A percentile compares a stretch with the other conserved stretches of the same genome.
These are phyloP conservation scores for Leptopilina clavipes DNA, from an alignment of 1,140 invertebrate genomes.

Conservation along the genomic window DNA sequence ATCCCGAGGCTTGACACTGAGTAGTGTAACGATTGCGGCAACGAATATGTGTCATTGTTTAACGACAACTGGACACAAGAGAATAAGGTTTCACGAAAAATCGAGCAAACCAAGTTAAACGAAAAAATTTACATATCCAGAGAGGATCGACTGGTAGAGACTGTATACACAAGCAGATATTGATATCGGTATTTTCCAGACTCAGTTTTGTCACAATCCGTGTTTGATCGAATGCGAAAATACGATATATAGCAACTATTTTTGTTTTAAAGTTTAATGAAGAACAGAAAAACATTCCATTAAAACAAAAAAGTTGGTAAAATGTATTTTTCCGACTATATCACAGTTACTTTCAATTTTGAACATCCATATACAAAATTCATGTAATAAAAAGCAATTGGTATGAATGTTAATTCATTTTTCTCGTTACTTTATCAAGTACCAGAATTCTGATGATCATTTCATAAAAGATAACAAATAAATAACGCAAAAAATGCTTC, in stretches of 20 bases:
- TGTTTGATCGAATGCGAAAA: conserved; percentile 16
- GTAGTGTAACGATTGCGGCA: conserved; percentile 14
- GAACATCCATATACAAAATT: too few relatives aligned
- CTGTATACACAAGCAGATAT: conserved; percentile 16
- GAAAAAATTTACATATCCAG: conserved; percentile 19
- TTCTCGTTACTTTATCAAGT: too few relatives aligned
- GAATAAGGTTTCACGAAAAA: conserved; percentile 17
- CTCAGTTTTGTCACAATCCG: conserved; percentile 18
- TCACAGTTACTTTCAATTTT: too few relatives aligned
- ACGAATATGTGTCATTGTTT: conserved; percentile 13
- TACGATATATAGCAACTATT: background rate
- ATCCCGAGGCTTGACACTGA: background rate
- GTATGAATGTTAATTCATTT: too few relatives aligned
- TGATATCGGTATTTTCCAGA: conserved; percentile 8
- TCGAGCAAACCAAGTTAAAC: conserved; percentile 19
- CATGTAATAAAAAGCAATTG: too few relatives aligned
- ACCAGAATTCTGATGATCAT: too few relatives aligned
- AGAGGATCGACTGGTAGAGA: background rate
- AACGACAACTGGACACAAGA: conserved; percentile 14
- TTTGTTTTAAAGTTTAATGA: conserved; percentile 12
- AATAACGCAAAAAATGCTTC: too few relatives aligned
- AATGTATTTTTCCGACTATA: too few relatives aligned
- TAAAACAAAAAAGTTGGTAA: background rate
- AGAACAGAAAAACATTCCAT: background rate
- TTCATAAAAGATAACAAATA: too few relatives aligned